A percentile compares a stretch with the other conserved stretches of the same genome.
Conservation (phyloP, 2,113 vertebrate species). For the Stomatorhinus ivindoensis region DNA sequence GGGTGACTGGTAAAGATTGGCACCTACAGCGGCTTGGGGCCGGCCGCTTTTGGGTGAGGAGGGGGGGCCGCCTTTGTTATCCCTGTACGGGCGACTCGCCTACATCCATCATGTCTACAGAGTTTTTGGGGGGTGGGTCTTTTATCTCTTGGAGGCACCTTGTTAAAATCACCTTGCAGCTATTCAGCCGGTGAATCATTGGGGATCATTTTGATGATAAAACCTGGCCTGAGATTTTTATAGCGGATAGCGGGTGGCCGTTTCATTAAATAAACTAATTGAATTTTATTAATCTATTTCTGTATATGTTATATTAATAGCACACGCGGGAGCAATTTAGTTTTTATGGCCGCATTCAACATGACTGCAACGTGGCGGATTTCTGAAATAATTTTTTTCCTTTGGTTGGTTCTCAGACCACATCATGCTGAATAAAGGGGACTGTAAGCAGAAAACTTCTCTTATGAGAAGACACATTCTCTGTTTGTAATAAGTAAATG, state of each 20-base stretch:
- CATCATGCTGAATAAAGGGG: not conserved
- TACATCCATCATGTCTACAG: not conserved
- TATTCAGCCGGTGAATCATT: not conserved
- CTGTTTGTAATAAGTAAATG: not conserved
- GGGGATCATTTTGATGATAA: not conserved
- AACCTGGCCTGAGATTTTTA: not conserved
- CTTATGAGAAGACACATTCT: not conserved
- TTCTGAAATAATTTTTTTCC: not conserved
- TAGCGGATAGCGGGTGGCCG: not conserved
- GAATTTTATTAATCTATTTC: not conserved
- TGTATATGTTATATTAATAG: slow-evolving; percentile 9
- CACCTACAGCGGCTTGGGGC: not conserved
- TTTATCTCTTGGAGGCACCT: not conserved
- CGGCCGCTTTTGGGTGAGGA: not conserved
- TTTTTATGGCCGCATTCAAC: not conserved
- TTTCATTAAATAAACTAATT: slow-evolving; percentile 1
- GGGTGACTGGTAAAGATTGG: not conserved
- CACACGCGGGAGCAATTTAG: not conserved
- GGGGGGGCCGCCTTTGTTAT: not conserved
- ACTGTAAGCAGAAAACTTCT: not conserved
- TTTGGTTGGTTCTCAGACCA: not conserved
- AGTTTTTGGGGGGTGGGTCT: not conserved
- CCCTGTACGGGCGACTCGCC: not conserved
- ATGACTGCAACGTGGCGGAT: not conserved
- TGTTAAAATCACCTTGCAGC: not conserved